Conservation (phyloP, 2,113 vertebrate genomes). For the Chascanopsetta lugubris region DNA sequence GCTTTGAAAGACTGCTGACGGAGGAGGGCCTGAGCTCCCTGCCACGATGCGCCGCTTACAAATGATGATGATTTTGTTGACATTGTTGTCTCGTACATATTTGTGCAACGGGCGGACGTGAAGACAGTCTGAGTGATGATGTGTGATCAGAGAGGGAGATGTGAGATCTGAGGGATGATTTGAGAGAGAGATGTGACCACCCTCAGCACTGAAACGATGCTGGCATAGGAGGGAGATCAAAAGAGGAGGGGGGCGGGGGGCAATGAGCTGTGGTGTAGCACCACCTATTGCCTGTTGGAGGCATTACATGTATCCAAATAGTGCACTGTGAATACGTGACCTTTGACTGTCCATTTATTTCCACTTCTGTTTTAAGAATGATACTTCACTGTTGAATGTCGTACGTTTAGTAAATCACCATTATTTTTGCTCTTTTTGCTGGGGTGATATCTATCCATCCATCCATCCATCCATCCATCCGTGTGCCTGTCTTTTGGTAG, state of each 20-base stretch:
- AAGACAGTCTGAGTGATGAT: too few species aligned
- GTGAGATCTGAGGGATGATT: too few species aligned
- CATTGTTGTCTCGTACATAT: too few species aligned
- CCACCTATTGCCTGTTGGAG: slow-evolving; percentile 12
- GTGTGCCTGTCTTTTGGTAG: not conserved
- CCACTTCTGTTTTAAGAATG: not conserved
- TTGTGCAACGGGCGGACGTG: too few species aligned
- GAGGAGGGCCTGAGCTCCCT: not conserved
- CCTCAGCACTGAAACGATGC: too few species aligned
- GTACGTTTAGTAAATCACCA: not conserved
- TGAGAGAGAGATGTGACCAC: not conserved
- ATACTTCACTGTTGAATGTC: not conserved
- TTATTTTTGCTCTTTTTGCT: too few species aligned
- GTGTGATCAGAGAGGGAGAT: too few species aligned
- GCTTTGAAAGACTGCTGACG: slow-evolving; percentile 1
- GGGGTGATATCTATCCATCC: not conserved
- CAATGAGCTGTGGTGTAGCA: slow-evolving; percentile 16
- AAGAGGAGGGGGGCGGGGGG: not conserved
- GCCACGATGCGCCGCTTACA: not conserved
- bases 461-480: not conserved
- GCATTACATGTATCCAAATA: not conserved
- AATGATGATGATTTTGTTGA: too few species aligned
- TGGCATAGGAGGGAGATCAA: too few species aligned
- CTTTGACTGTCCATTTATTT: slow-evolving; percentile 39
- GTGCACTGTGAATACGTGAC: slow-evolving; percentile 19